Base-by-base conservation (phyloP, 2,888 invertebrate species). In the Chrysomela aeneicollis region DNA sequence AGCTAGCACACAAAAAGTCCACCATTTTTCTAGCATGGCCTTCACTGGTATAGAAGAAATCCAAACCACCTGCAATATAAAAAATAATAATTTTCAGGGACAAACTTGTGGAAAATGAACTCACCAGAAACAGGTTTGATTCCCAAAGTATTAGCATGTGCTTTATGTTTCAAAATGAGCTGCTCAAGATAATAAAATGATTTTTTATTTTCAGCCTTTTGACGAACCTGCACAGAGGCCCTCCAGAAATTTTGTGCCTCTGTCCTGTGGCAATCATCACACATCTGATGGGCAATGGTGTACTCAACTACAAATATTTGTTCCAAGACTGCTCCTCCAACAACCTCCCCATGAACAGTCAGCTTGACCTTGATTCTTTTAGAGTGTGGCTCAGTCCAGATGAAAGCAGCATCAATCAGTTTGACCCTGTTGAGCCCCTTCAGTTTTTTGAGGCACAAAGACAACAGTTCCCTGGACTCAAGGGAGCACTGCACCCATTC, bases 301-400 rank as follows among this genome's bases (percentile, higher is more conserved):
- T 92, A 99, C 80, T 99, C 98, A 1, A 99, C 96, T 46, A 97
- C 87, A 80, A 98, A 98, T 2, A 94, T 91, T 84, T 99, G 98
- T 80, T 99, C 94, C 12, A 98, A 85, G 8, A 96, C 88, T 1
- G 97, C 91, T 50, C 95, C 96, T 21, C 94, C 93, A 78, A 94
- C 86, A 0, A 98, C 92, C 86, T 98, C 97, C 52, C 94, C 97
- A 82, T 98, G 97, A 10, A 99, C 92, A 0, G 96, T 97, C 61
- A 99, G 83, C 84, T 96, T 95, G 0, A 92, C 92, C 86, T 98
- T 98, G 59, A 99, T 90, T 71, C 99, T 88, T 83, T 95, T 97
- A 0, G 98, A 99, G 85, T 99, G 99, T 37, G 98, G 97, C 80
- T 99, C 99, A 9, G 99, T 99, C 98, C 98, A 99, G 2, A 97